Percentiles rank a stretch among this genome's conserved stretches.
Evolutionary conservation across 2,888 invertebrate genomes (phyloP).

Genomic region (Hyposoter didymator): DNA sequence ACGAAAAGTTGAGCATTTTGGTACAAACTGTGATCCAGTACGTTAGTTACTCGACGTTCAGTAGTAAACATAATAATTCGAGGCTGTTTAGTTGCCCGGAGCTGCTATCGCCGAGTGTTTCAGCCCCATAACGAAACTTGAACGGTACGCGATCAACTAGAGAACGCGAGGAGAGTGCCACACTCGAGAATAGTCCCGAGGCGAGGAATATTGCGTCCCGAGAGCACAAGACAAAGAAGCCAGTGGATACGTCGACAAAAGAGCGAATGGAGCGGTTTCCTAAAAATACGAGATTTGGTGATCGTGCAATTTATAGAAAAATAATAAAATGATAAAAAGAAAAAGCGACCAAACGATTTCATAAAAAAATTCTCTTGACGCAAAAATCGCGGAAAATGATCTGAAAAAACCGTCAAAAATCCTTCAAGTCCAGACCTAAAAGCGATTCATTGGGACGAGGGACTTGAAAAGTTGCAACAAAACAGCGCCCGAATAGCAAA

Average conservation of each 20-base stretch:
- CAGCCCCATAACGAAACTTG: conserved; percentile 22
- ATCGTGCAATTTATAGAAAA: not conserved
- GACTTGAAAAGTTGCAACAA: not conserved
- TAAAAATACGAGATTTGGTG: not conserved
- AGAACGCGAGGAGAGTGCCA: conserved; percentile 23
- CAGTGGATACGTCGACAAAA: not conserved
- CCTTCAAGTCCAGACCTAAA: not conserved
- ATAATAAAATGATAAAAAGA: too few species aligned
- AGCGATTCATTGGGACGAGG: not conserved
- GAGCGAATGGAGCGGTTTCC: not conserved
- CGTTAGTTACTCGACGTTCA: not conserved
- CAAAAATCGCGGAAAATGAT: not conserved
- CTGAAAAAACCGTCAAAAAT: not conserved
- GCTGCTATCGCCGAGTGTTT: conserved; percentile 7
- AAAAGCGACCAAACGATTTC: not conserved
- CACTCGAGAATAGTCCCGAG: conserved; percentile 23
- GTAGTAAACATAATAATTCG: conserved; percentile 8
- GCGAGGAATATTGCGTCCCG: conserved; percentile 19
- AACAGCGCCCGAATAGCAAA: not conserved
- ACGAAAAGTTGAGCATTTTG: not conserved
- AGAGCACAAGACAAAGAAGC: not conserved
- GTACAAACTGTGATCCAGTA: not conserved
- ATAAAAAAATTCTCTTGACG: not conserved
- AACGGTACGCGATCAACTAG: conserved; percentile 30
- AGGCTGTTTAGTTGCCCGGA: not conserved